These are phyloP conservation scores for Ditula angustiorana DNA, from an alignment of 2,888 invertebrate genomes.

Conservation along the genomic window DNA sequence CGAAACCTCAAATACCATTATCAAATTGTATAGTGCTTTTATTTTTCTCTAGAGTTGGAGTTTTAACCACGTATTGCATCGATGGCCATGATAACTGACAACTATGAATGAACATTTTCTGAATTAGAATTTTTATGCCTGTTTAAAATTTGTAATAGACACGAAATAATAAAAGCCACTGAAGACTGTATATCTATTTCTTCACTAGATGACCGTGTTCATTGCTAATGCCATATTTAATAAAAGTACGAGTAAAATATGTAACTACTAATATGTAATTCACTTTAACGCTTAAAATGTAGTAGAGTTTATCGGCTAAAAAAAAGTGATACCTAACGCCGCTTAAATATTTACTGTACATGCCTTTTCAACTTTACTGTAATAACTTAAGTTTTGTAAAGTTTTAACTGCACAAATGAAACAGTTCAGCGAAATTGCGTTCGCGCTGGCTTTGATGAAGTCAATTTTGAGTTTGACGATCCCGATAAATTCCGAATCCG, in stretches of 20 bases:
- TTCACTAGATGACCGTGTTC: too few relatives aligned
- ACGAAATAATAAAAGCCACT: too few relatives aligned
- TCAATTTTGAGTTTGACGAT: slow-evolving; percentile 33
- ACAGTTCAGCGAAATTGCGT: slow-evolving; percentile 25
- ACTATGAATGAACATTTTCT: too few relatives aligned
- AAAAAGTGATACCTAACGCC: neutral
- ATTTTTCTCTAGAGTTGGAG: neutral
- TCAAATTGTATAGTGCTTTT: neutral
- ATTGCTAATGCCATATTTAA: too few relatives aligned
- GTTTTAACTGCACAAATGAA: slow-evolving; percentile 15
- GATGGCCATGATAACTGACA: too few relatives aligned
- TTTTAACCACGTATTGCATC: neutral
- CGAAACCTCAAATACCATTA: neutral
- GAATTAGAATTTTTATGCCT: too few relatives aligned
- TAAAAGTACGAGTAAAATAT: too few relatives aligned
- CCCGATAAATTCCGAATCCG: slow-evolving; percentile 21
- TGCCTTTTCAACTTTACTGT: slow-evolving; percentile 8
- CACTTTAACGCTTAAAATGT: too few relatives aligned
- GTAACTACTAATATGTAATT: too few relatives aligned
- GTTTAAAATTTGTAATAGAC: too few relatives aligned
- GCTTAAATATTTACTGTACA: neutral
- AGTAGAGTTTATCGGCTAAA: too few relatives aligned
- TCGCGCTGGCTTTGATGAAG: slow-evolving; percentile 28
- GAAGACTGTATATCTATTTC: too few relatives aligned
- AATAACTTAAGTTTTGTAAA: slow-evolving; percentile 14